A percentile compares a stretch with the other conserved stretches of the same genome.
These are phyloP conservation scores for Tipula lateralis DNA, from an alignment of 2,888 invertebrate genomes.

Conservation along the genomic window DNA sequence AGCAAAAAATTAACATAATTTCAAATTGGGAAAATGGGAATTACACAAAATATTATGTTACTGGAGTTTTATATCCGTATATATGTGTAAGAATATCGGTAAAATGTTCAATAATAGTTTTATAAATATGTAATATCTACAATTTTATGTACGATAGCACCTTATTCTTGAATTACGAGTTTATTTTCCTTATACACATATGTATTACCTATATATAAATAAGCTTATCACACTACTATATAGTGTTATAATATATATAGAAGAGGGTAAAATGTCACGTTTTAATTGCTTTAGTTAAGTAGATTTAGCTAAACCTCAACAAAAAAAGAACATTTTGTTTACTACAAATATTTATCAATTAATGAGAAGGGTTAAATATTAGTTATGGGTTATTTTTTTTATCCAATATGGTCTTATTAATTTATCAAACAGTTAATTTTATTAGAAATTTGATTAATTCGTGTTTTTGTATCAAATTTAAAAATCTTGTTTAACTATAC, in stretches of 20 bases:
- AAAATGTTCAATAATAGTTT: slow-evolving; percentile 14
- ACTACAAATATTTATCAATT: background rate
- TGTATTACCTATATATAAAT: background rate
- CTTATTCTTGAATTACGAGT: background rate
- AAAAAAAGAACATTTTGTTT: background rate
- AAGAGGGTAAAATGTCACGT: background rate
- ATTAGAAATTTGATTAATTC: background rate
- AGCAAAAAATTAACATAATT: background rate
- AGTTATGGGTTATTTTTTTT: background rate
- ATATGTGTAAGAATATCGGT: background rate
- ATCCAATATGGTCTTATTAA: background rate
- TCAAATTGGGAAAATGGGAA: slow-evolving; percentile 1
- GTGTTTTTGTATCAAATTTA: background rate
- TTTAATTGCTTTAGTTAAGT: background rate
- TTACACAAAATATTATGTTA: slow-evolving; percentile 19
- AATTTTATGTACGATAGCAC: background rate
- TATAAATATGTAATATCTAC: background rate
- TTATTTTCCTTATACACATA: too few species aligned
- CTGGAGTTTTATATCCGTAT: background rate
- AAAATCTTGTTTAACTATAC: background rate
- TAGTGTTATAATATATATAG: too few species aligned
- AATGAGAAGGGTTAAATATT: background rate
- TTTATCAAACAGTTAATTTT: background rate
- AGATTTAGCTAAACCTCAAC: background rate
- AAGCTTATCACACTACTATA: background rate